phyloP scores from a whole-genome alignment of 1,140 invertebrate species.

The Diachasmimorpha longicaudata region DNA sequence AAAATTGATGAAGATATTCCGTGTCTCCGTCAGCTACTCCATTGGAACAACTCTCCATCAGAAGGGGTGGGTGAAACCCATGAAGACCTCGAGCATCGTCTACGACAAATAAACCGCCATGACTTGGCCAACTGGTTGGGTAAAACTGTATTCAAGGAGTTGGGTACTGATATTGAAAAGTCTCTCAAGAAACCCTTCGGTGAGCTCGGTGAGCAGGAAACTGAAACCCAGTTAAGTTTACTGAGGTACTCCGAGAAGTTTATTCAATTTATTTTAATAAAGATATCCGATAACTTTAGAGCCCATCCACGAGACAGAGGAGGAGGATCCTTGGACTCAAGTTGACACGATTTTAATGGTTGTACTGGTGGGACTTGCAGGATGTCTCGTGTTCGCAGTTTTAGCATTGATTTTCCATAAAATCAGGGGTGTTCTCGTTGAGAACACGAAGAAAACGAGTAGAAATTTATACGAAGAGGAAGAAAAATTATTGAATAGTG shows the following conservation, averaged over 20 bases:
- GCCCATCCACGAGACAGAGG: conserved; percentile 23
- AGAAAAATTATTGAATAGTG: conserved; percentile 6
- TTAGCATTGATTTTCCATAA: conserved; percentile 11
- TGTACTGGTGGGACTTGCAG: conserved; percentile 34
- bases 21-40: conserved; percentile 64
- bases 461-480: neutral
- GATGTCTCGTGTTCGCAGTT: conserved; percentile 16
- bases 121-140: conserved; percentile 69
- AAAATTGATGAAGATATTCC: conserved; percentile 60
- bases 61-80: conserved; percentile 66
- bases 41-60: conserved; percentile 64
- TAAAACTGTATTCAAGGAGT: conserved; percentile 64
- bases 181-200: conserved; percentile 49
- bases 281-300: conserved; percentile 41
- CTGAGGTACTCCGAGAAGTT: neutral
- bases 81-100: conserved; percentile 59
- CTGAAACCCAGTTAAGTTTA: conserved; percentile 34
- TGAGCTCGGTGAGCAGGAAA: conserved; percentile 37
- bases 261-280: conserved; percentile 28
- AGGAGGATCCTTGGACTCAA: conserved; percentile 40
- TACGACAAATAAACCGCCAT: conserved; percentile 65
- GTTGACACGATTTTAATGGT: conserved; percentile 42
- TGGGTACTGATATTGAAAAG: conserved; percentile 65
- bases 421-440: neutral
- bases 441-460: neutral